Evolutionary conservation across 2,113 vertebrate genomes (phyloP).

Genomic region (Rhegmatorhina hoffmannsi): DNA sequence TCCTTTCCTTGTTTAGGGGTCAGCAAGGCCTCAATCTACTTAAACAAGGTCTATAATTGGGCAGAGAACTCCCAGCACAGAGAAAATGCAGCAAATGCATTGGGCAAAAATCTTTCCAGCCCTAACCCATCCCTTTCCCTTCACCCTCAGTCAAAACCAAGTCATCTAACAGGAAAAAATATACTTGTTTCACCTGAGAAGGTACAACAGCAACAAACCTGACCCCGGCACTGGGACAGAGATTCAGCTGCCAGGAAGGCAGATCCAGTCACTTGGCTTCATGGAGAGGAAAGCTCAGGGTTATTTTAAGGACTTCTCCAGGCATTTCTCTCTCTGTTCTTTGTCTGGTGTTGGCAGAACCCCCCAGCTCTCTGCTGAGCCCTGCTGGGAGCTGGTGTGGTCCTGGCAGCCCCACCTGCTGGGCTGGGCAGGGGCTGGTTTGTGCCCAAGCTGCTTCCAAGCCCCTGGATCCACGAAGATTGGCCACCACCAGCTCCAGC

Average conservation of each 20-base stretch:
- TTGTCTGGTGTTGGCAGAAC: neutral
- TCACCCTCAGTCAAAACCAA: neutral
- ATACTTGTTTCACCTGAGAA: neutral
- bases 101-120: neutral
- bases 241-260: neutral
- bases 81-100: neutral
- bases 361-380: neutral
- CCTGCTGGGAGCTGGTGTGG: neutral
- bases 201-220: neutral
- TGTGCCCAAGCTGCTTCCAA: neutral
- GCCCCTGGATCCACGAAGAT: neutral
- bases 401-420: neutral
- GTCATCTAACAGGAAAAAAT: neutral
- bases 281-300: neutral
- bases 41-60: neutral
- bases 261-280: neutral
- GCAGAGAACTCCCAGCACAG: neutral
- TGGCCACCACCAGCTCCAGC: neutral
- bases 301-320: neutral
- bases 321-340: neutral
- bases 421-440: neutral
- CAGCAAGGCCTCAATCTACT: neutral
- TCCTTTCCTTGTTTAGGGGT: neutral
- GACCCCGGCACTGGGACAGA: neutral
- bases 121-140: neutral